Percentiles rank a stretch among this genome's conserved stretches.
Conservation (phyloP, 2,113 vertebrate genomes). For the Mustelus asterias region DNA sequence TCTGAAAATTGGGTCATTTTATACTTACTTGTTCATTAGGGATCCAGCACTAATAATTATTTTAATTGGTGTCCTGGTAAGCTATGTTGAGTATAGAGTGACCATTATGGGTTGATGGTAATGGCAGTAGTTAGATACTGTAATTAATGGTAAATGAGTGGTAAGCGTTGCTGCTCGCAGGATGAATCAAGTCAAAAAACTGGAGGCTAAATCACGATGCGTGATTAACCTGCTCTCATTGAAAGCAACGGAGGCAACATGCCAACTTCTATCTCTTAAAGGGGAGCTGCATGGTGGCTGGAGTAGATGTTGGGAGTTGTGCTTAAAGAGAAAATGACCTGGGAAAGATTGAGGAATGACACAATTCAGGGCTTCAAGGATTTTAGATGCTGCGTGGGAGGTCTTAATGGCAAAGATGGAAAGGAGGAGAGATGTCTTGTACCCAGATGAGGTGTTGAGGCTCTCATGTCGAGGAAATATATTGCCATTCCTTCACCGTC, state of each 20-base stretch:
- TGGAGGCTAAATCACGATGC: background rate
- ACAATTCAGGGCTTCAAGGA: background rate
- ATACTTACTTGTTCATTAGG: background rate
- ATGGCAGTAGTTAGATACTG: background rate
- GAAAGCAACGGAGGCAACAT: background rate
- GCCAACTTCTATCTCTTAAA: background rate
- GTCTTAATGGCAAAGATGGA: background rate
- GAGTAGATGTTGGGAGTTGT: background rate
- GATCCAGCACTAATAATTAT: background rate
- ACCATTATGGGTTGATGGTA: background rate
- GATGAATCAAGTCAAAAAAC: background rate
- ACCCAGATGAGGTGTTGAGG: too few species aligned
- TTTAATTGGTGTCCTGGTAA: background rate
- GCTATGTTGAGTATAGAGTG: background rate
- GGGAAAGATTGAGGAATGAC: background rate
- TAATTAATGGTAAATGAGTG: background rate
- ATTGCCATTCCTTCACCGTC: too few species aligned
- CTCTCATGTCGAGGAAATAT: too few species aligned
- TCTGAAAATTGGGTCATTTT: background rate
- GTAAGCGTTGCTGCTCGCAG: background rate
- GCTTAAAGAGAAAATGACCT: background rate
- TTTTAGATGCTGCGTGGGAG: background rate
- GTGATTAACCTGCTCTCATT: background rate
- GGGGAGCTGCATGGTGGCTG: background rate
- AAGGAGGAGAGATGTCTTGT: background rate